These are phyloP conservation scores for Podarcis muralis DNA, from an alignment of 2,113 vertebrate genomes.

Conservation along the genomic window DNA sequence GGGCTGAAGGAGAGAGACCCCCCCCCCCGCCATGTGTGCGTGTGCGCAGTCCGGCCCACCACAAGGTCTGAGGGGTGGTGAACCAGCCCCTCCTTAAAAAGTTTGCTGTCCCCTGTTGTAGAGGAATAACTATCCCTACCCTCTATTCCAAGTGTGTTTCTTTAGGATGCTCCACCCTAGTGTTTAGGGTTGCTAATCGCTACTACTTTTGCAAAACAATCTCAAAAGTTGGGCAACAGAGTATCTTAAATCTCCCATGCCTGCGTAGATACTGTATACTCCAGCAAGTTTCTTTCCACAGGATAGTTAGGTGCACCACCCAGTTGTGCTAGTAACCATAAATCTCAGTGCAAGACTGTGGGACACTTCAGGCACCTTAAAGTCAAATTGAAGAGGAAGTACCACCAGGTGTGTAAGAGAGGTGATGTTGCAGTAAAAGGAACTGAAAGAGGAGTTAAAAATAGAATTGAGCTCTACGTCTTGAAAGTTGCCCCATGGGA, in stretches of 20 bases:
- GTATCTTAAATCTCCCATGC: neutral
- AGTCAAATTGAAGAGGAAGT: conserved; percentile 10
- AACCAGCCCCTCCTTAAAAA: no score
- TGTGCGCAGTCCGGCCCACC: no score
- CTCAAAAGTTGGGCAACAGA: neutral
- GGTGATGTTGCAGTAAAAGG: neutral
- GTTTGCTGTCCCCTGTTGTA: neutral
- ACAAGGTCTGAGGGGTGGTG: no score
- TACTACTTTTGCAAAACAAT: neutral
- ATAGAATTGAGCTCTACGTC: neutral
- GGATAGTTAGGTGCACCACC: neutral
- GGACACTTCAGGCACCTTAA: neutral
- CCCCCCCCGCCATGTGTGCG: no score
- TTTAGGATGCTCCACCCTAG: neutral
- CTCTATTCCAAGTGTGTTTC: neutral
- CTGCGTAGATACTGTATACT: neutral
- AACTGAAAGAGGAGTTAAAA: conserved; percentile 14
- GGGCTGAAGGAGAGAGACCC: no score
- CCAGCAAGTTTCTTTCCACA: no score
- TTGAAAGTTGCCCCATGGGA: neutral
- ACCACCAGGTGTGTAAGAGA: neutral
- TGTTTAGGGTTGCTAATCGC: neutral
- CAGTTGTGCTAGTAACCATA: neutral
- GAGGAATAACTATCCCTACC: neutral
- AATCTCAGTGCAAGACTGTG: neutral